Conservation (phyloP, 2,113 vertebrate species). For the Propithecus coquereli region DNA sequence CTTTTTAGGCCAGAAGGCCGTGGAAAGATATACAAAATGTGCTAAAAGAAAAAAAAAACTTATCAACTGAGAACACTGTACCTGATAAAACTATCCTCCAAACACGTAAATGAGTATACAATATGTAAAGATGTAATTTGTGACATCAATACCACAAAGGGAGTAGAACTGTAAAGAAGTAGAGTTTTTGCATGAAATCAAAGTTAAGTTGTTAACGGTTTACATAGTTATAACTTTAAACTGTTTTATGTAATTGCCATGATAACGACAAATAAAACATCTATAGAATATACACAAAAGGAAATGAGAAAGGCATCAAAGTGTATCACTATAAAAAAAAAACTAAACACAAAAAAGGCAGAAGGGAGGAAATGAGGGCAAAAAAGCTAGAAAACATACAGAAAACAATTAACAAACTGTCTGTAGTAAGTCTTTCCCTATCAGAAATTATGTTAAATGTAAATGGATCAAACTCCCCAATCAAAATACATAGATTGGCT, state of each 20-base stretch:
- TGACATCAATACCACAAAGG: neutral
- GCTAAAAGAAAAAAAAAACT: neutral
- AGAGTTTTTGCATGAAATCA: neutral
- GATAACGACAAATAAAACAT: neutral
- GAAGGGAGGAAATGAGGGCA: neutral
- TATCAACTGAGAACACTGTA: neutral
- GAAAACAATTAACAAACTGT: neutral
- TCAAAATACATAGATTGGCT: neutral
- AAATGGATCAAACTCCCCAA: neutral
- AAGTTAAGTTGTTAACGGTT: neutral
- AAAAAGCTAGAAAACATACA: neutral
- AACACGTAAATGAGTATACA: neutral
- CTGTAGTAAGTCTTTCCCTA: neutral
- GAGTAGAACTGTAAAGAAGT: neutral
- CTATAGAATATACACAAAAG: neutral
- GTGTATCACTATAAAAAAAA: neutral
- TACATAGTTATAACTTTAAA: neutral
- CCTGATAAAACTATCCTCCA: neutral
- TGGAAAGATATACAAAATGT: neutral
- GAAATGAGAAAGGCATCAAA: neutral
- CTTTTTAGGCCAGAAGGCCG: neutral
- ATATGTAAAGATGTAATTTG: neutral
- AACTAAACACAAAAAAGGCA: neutral
- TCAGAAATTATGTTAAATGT: neutral
- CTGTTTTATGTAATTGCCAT: neutral